phyloP scores from a whole-genome alignment of 2,797 vertebrate genomes.

The Aphelocoma californica region DNA sequence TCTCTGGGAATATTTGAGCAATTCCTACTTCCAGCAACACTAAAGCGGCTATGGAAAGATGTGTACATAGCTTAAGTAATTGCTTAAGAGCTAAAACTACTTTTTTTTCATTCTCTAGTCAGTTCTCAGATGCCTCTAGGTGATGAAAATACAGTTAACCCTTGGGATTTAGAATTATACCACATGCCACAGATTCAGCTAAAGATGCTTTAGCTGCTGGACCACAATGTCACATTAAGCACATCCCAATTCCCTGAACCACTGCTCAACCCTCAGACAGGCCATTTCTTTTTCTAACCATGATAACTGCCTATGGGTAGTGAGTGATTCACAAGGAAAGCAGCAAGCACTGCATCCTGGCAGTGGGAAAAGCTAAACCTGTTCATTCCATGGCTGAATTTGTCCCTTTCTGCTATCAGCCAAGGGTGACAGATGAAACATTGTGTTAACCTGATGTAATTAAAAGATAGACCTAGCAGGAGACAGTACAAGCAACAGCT shows the following conservation, averaged over 20 bases:
- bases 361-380: neutral
- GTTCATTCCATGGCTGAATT: neutral
- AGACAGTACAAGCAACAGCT: constrained; percentile 9
- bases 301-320: neutral
- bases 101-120: neutral
- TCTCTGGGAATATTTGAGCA: neutral
- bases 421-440: constrained; percentile 39
- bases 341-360: neutral
- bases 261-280: neutral
- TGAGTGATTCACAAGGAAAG: neutral
- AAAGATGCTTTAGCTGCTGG: neutral
- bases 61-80: neutral
- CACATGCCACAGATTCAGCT: neutral
- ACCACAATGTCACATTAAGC: neutral
- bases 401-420: neutral
- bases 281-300: neutral
- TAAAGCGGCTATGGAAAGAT: neutral
- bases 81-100: neutral
- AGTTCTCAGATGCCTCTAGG: neutral
- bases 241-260: neutral
- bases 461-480: constrained; percentile 32
- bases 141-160: neutral
- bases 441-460: constrained; percentile 47
- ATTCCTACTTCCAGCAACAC: neutral
- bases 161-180: neutral